A percentile compares a stretch with the other conserved stretches of the same genome.
phyloP scores from a whole-genome alignment of 2,113 vertebrate genomes.

The Lepisosteus oculatus region DNA sequence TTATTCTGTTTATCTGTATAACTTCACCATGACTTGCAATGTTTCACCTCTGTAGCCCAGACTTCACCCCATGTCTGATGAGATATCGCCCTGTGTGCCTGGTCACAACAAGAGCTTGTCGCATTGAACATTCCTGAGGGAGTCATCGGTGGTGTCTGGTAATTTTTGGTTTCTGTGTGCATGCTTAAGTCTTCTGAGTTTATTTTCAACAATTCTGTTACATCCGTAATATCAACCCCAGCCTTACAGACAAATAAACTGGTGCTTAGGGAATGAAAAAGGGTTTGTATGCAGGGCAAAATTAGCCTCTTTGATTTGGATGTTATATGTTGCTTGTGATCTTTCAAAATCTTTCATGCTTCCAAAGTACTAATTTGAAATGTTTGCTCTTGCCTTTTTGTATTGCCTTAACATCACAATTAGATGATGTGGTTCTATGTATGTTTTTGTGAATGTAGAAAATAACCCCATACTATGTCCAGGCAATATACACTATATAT shows the following conservation, averaged over 20 bases:
- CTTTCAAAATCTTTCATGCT: slow-evolving; percentile 40
- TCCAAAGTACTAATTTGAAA: slow-evolving; percentile 30
- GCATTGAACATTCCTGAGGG: no score
- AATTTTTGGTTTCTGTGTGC: background rate
- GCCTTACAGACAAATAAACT: slow-evolving; percentile 54
- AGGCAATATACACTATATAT: no score
- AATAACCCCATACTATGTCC: slow-evolving; percentile 29
- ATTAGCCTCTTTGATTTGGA: slow-evolving; percentile 53
- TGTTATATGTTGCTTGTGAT: slow-evolving; percentile 54
- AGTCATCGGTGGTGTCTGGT: background rate
- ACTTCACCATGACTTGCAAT: no score
- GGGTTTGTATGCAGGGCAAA: slow-evolving; percentile 44
- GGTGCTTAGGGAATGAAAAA: slow-evolving; percentile 45
- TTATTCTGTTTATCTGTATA: no score
- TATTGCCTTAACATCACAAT: slow-evolving; percentile 29
- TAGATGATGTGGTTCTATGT: slow-evolving; percentile 24
- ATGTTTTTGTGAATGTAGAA: slow-evolving; percentile 36
- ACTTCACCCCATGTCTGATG: no score
- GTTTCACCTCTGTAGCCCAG: no score
- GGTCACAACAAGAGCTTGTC: no score
- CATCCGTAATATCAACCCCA: slow-evolving; percentile 41
- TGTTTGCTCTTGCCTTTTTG: slow-evolving; percentile 15
- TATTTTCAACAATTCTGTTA: slow-evolving; percentile 1
- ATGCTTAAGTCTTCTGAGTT: background rate
- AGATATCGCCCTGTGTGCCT: no score